Conservation (phyloP, 2,888 invertebrate genomes). For the Rhabditoides inermis region DNA sequence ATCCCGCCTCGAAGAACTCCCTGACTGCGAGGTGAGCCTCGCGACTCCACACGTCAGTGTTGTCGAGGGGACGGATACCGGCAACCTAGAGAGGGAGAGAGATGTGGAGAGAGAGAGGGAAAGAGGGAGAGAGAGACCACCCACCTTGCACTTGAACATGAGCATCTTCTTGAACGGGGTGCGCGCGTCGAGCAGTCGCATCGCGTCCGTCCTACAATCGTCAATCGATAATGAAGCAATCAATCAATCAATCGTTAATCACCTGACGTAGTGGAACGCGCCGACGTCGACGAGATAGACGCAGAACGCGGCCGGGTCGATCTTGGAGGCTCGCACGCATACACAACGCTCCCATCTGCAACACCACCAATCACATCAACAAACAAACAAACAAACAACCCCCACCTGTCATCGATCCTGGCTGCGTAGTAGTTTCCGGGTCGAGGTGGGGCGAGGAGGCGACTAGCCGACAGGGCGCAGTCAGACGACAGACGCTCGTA, state of each 20-base stretch:
- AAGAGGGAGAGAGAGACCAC: not conserved
- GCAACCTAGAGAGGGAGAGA: slow-evolving; percentile 12
- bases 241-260: too few species aligned
- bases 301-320: slow-evolving; percentile 25
- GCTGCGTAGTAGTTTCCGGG: slow-evolving; percentile 13
- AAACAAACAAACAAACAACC: slow-evolving; percentile 26
- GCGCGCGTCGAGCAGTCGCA: slow-evolving; percentile 29
- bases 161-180: slow-evolving; percentile 39
- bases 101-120: not conserved
- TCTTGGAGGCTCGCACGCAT: slow-evolving; percentile 26
- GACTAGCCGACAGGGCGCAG: slow-evolving; percentile 17
- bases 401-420: slow-evolving; percentile 27
- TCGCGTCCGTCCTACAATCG: too few species aligned
- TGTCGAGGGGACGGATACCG: slow-evolving; percentile 27
- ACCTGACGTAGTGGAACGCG: slow-evolving; percentile 31
- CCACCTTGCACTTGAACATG: slow-evolving; percentile 37
- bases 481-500: slow-evolving; percentile 32
- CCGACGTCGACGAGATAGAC: slow-evolving; percentile 34
- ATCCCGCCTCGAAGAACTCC: slow-evolving; percentile 29
- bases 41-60: slow-evolving; percentile 32
- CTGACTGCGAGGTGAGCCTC: slow-evolving; percentile 32
- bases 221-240: too few species aligned
- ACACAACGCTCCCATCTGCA: slow-evolving; percentile 32
- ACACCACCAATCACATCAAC: too few species aligned
- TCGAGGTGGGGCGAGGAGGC: slow-evolving; percentile 7